Base-by-base conservation (phyloP, 2,888 invertebrate species). In the Apamea monoglypha region DNA sequence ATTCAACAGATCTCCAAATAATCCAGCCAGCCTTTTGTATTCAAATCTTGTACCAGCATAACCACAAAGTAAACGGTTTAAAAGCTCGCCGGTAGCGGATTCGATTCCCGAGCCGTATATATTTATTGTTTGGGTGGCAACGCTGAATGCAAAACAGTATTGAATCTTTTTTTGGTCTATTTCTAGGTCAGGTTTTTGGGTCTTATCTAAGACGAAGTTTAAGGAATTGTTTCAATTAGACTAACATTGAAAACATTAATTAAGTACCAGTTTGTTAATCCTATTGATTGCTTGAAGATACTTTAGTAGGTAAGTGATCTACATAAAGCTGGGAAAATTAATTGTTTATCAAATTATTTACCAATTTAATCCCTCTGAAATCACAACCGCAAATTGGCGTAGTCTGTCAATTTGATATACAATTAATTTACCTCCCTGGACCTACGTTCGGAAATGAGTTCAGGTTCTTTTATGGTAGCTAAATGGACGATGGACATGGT, bases 121-220 rank as follows among this genome's bases (percentile, higher is more conserved):
- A 87, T 89, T 89, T 89, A 89, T 89, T 89, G 89, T 89, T 89
- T 89, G 79, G 73, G 25, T 81, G 78, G 77, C 79, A 25, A 36
- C 53, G 21, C 68, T 84, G 89, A 87, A 89, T 89, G 63, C 78
- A 74, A 89, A 89, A 44, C 67, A 82, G 84, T 80, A 78, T 83
- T 63, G 83, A 74, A 81, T 82, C 21, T 71, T 59, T 53, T 56
- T 56, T 66, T 67, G 16, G 44, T 61, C 3, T 71, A 69, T 71
- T 25, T 53, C 21, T 76, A 73, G 72, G 81, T 78, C 78, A 70
- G 59, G 16, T 10, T 78, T 59, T 36, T 18, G 8, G 47, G 40
- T 40, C 36, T 29, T 36, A 78, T 67, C 68, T 70, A 32, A 32
- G 40, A 8, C 12, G 59, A 18, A 47, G 40, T 40, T 2, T 8